Evolutionary conservation across 2,113 vertebrate species (phyloP), one percentile per base, ranked within the genome.

Genomic region (Centropus unirufus): DNA sequence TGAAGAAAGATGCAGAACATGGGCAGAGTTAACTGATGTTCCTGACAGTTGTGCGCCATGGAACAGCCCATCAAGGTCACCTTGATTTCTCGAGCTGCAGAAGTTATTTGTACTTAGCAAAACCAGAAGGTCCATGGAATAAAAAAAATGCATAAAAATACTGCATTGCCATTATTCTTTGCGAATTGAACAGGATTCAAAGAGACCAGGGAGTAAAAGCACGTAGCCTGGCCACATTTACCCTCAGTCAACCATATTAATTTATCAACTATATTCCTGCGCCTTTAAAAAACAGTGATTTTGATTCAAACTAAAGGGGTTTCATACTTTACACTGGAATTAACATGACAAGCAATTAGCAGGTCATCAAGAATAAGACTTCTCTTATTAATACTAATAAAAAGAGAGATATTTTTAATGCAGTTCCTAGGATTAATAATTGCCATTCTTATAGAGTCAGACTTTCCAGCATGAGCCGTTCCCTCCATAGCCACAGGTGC

Each of bases 381-480:
- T 80, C 44, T 82, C 55, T 92, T 92, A 94, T 93, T 83, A 86
- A 68, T 63, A 42, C 55, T 84, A 94, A 95, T 94, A 90, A 95
- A 93, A 93, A 95, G 47, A 42, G 79, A 90, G 82, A 59, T 80
- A 59, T 80, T 95, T 93, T 90, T 64, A 96, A 90, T 87, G 86
- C 61, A 66, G 44, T 79, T 94, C 76, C 69, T 91, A 87, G 54
- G 80, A 94, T 94, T 97, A 94, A 94, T 96, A 96, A 92, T 92
- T 95, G 81, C 87, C 30, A 58, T 93, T 87, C 68, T 88, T 85
- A 93, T 64, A 83, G 90, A 93, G 84, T 97, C 91, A 96, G 87
- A 96, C 83, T 97, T 97, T 97, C 97, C 97, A 97, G 83, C 34
- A 23, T 96, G 96, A 96, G 89, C 91, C 73, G 3, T 86, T 94